Conservation (phyloP, 2,113 vertebrate genomes). For the Datnioides undecimradiatus region DNA sequence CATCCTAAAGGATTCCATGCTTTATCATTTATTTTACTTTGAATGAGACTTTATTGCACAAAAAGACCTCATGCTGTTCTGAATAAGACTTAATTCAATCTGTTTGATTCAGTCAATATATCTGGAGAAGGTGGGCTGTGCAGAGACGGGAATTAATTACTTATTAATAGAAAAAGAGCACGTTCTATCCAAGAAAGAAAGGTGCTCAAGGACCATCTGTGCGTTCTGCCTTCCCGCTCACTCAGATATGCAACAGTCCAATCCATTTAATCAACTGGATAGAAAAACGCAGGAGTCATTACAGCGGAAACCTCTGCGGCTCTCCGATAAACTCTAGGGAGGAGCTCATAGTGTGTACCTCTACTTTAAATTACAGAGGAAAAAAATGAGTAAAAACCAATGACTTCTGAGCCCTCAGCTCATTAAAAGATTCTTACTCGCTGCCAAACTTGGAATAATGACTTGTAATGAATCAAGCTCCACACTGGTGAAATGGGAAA, state of each 20-base stretch:
- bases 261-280: conserved; percentile 31
- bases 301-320: conserved; percentile 50
- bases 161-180: too few species aligned
- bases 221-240: background rate
- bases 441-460: conserved; percentile 29
- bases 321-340: conserved; percentile 55
- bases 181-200: too few species aligned
- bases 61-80: too few species aligned
- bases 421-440: conserved; percentile 30
- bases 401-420: conserved; percentile 23
- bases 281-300: conserved; percentile 32
- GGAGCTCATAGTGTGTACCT: background rate
- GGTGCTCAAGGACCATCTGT: too few species aligned
- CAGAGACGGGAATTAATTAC: too few species aligned
- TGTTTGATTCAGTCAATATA: too few species aligned
- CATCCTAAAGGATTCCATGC: too few species aligned
- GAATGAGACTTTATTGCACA: too few species aligned
- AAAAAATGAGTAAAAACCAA: conserved; percentile 36
- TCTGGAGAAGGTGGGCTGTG: too few species aligned
- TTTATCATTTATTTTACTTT: too few species aligned
- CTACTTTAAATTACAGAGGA: conserved; percentile 28
- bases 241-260: conserved; percentile 4
- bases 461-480: conserved; percentile 18
- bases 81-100: too few species aligned
- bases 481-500: conserved; percentile 38